phyloP scores from a whole-genome alignment of 2,797 vertebrate genomes.

The Anableps anableps region DNA sequence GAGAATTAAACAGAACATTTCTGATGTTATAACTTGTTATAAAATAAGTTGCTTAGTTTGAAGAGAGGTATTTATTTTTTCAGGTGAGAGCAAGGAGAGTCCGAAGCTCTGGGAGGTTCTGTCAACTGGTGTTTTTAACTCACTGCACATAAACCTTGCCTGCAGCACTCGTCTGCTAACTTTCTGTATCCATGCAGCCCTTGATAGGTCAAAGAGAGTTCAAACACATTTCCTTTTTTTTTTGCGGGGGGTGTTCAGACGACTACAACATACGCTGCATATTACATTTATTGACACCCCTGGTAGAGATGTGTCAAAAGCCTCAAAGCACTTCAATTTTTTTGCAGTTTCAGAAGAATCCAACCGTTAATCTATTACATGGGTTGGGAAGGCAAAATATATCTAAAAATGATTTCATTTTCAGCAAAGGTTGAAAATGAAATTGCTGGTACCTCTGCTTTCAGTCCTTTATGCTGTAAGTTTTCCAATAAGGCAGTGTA shows the following conservation, averaged over 20 bases:
- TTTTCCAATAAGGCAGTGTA: background rate
- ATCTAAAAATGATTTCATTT: background rate
- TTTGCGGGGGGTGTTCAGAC: background rate
- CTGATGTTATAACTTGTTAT: background rate
- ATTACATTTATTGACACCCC: constrained; percentile 3
- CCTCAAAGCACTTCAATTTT: background rate
- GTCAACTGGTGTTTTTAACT: constrained; percentile 55
- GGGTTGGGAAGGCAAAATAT: background rate
- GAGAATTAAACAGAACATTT: background rate
- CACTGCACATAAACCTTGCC: constrained; percentile 35
- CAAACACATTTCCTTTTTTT: background rate
- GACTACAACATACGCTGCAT: background rate
- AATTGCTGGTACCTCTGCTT: background rate
- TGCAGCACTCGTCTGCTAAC: constrained; percentile 35
- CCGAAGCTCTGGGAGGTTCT: constrained; percentile 45
- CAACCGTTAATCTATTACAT: background rate
- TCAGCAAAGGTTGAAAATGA: background rate
- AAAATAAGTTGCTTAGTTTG: constrained; percentile 3
- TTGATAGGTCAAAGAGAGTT: constrained; percentile 5
- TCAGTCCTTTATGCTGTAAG: background rate
- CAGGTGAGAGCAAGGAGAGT: background rate
- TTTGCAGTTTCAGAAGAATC: background rate
- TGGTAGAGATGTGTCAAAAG: background rate
- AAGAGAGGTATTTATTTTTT: constrained; percentile 14
- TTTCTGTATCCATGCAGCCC: background rate